Evolutionary conservation across 2,797 vertebrate species (phyloP).

Genomic region (Petrocephalus schoutedeni): DNA sequence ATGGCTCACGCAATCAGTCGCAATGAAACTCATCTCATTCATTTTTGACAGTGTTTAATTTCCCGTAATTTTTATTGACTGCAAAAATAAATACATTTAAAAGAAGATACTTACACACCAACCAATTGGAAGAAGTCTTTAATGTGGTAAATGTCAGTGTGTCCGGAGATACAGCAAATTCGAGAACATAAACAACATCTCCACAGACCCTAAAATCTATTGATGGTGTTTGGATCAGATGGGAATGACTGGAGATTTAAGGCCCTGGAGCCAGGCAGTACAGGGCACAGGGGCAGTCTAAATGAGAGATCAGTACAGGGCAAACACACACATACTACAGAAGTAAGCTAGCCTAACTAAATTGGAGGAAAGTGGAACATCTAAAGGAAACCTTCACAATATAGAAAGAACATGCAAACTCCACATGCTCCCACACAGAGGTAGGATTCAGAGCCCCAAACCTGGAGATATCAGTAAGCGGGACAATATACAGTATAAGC

Average conservation of each 20-base stretch:
- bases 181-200: background rate
- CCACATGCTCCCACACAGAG: background rate
- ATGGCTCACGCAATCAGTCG: background rate
- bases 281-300: background rate
- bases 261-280: background rate
- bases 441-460: background rate
- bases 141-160: background rate
- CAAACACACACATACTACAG: background rate
- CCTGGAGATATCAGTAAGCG: background rate
- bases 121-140: background rate
- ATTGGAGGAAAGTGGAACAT: background rate
- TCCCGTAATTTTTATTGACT: background rate
- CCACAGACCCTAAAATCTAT: background rate
- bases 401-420: background rate
- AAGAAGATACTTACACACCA: background rate
- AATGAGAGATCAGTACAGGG: background rate
- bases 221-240: background rate
- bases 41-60: conserved; percentile 10
- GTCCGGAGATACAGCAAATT: background rate
- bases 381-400: background rate
- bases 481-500: no score
- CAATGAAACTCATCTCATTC: background rate
- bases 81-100: conserved; percentile 4
- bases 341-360: background rate
- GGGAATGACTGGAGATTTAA: background rate